phyloP scores from a whole-genome alignment of 2,797 vertebrate species.

The Enteromius viviparus region DNA sequence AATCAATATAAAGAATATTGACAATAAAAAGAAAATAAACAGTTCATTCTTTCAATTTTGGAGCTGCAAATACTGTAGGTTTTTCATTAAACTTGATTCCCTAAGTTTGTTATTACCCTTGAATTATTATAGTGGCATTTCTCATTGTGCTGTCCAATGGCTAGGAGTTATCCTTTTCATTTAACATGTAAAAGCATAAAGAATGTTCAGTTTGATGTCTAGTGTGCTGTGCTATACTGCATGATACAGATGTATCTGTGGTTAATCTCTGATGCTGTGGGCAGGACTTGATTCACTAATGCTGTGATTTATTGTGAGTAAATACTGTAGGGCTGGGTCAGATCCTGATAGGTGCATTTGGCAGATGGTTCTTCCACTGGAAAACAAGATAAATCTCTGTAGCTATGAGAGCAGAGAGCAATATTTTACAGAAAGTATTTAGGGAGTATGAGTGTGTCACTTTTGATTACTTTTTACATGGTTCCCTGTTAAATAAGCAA shows the following conservation, averaged over 20 bases:
- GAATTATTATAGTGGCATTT: not conserved
- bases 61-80: not conserved
- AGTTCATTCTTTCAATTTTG: not conserved
- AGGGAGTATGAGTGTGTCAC: not conserved
- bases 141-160: not conserved
- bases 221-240: conserved; percentile 1
- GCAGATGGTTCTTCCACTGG: conserved; percentile 74
- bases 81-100: not conserved
- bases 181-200: not conserved
- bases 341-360: conserved; percentile 71
- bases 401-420: not conserved
- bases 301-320: conserved; percentile 44
- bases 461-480: not conserved
- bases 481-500: not conserved
- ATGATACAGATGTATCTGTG: conserved; percentile 24
- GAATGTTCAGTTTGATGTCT: not conserved
- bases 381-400: conserved; percentile 71
- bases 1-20: not conserved
- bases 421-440: conserved; percentile 2
- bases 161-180: not conserved
- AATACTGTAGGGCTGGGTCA: conserved; percentile 61
- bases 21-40: not conserved
- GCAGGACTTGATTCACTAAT: conserved; percentile 36
- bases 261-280: conserved; percentile 38
- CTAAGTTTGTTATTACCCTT: not conserved